Percentiles rank a stretch among this genome's conserved stretches.
phyloP scores from a whole-genome alignment of 1,140 invertebrate genomes.

The Drosophila sturtevanti region DNA sequence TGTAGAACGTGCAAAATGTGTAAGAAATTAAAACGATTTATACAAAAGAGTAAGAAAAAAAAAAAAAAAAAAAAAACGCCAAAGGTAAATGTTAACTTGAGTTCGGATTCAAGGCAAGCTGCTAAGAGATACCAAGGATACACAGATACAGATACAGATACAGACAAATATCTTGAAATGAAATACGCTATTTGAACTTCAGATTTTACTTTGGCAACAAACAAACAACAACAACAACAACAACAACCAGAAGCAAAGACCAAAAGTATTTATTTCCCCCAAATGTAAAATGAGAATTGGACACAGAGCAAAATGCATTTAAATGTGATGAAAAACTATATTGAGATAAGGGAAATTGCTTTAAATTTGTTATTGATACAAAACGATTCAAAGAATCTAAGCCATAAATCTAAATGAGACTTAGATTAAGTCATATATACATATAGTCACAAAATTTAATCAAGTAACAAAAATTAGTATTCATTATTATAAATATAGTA shows the following conservation, averaged over 20 bases:
- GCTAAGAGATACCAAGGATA: no score
- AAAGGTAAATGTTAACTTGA: slow-evolving; percentile 11
- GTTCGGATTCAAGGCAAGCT: not conserved
- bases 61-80: not conserved
- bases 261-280: not conserved
- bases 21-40: slow-evolving; percentile 77
- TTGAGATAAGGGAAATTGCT: no score
- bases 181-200: slow-evolving; percentile 17
- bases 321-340: not conserved
- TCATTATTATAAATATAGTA: not conserved
- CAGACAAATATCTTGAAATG: slow-evolving; percentile 7
- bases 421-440: no score
- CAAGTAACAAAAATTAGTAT: not conserved
- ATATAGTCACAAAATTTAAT: not conserved
- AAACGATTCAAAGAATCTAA: no score
- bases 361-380: no score
- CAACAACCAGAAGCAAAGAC: not conserved
- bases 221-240: not conserved
- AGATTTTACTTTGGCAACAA: not conserved
- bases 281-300: not conserved
- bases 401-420: no score
- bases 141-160: not conserved
- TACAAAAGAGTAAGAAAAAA: slow-evolving; percentile 22
- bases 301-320: not conserved
- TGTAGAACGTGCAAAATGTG: slow-evolving; percentile 52